Evolutionary conservation across 1,140 invertebrate genomes (phyloP).

Genomic region (Sminthurinus signatus): DNA sequence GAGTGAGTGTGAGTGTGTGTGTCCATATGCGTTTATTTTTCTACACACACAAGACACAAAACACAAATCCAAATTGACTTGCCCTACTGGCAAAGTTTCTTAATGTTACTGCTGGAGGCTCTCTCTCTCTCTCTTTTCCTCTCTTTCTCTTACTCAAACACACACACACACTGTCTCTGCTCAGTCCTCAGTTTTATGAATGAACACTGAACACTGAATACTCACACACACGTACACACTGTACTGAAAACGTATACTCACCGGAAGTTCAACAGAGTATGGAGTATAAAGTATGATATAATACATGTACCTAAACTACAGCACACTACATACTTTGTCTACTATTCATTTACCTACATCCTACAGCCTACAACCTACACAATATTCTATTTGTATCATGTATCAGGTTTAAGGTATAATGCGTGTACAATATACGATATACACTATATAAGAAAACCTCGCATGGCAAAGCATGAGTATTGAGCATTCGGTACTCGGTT

Average conservation of each 20-base stretch:
- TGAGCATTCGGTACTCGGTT: too few relatives aligned
- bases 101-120: constrained; percentile 23
- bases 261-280: constrained; percentile 22
- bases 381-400: too few relatives aligned
- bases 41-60: not conserved
- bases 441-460: too few relatives aligned
- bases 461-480: too few relatives aligned
- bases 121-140: not conserved
- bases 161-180: not conserved
- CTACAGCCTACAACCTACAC: too few relatives aligned
- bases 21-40: not conserved
- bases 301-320: too few relatives aligned
- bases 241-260: not conserved
- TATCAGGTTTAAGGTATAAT: too few relatives aligned
- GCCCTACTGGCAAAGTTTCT: constrained; percentile 30
- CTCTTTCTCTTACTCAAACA: not conserved
- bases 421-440: too few relatives aligned
- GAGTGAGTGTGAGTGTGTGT: not conserved
- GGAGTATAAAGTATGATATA: not conserved
- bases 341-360: too few relatives aligned
- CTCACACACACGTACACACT: not conserved
- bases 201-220: constrained; percentile 20
- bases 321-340: too few relatives aligned
- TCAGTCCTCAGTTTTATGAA: constrained; percentile 28
- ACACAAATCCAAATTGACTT: constrained; percentile 1